These are phyloP conservation scores for Drosophila micromelanica DNA, from an alignment of 1,140 invertebrate genomes.

Conservation along the genomic window DNA sequence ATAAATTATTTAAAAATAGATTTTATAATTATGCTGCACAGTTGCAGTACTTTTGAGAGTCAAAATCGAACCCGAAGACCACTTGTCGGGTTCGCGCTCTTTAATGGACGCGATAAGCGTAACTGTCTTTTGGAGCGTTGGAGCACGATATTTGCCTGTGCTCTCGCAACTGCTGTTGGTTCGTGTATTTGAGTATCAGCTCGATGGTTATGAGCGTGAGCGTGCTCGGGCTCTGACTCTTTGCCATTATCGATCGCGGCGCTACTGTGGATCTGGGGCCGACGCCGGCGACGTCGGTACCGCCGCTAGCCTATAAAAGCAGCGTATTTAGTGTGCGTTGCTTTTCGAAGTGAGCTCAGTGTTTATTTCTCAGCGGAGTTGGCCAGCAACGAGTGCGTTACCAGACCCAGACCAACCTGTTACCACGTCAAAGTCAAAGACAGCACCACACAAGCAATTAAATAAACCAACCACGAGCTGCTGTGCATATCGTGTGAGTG, in stretches of 20 bases:
- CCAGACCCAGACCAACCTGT: conserved; percentile 44
- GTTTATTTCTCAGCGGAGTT: conserved; percentile 68
- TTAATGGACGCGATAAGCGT: conserved; percentile 32
- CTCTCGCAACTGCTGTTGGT: conserved; percentile 14
- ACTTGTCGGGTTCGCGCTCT: conserved; percentile 15
- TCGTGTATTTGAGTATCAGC: neutral
- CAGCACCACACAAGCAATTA: conserved; percentile 34
- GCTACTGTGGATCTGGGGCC: conserved; percentile 36
- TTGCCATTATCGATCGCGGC: conserved; percentile 72
- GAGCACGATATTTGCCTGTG: conserved; percentile 3
- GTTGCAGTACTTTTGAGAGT: no score
- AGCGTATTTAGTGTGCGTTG: conserved; percentile 71
- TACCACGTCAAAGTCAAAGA: conserved; percentile 48
- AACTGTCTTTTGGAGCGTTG: conserved; percentile 22
- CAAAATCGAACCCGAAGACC: conserved; percentile 1
- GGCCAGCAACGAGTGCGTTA: conserved; percentile 53
- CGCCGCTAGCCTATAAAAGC: conserved; percentile 72
- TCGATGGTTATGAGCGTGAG: conserved; percentile 9
- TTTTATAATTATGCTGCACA: no score
- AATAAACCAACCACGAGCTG: conserved; percentile 31
- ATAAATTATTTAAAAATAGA: neutral
- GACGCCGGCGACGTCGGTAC: conserved; percentile 12
- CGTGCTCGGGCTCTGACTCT: conserved; percentile 38
- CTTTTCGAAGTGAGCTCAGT: conserved; percentile 79
- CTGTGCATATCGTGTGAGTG: conserved; percentile 43